phyloP scores from a whole-genome alignment of 2,797 vertebrate genomes.

The Fistularia commersonii region DNA sequence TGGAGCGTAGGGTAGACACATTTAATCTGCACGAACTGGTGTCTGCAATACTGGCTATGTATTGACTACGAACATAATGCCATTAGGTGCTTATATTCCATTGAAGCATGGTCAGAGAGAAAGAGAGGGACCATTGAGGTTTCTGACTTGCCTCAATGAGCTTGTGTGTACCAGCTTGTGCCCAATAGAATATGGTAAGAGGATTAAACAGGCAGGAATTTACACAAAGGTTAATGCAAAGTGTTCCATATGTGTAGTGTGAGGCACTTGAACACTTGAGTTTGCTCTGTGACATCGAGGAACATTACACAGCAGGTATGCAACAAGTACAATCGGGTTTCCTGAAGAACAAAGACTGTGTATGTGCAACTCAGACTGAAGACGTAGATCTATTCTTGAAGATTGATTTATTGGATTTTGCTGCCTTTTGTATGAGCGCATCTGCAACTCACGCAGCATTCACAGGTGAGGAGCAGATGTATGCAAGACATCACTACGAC shows the following conservation, averaged over 20 bases:
- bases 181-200: slow-evolving; percentile 51
- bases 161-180: slow-evolving; percentile 52
- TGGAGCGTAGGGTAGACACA: slow-evolving; percentile 9
- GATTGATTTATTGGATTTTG: too few species aligned
- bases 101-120: slow-evolving; percentile 35
- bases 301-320: background rate
- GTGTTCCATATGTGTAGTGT: background rate
- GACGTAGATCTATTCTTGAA: too few species aligned
- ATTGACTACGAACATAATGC: slow-evolving; percentile 45
- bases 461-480: too few species aligned
- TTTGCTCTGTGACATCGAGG: background rate
- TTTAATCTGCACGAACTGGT: slow-evolving; percentile 3
- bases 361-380: too few species aligned
- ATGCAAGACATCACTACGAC: background rate
- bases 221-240: slow-evolving; percentile 3
- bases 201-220: slow-evolving; percentile 46
- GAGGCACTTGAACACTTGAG: background rate
- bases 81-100: slow-evolving; percentile 40
- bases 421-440: too few species aligned
- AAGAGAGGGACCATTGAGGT: slow-evolving; percentile 27
- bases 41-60: slow-evolving; percentile 34
- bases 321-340: background rate
- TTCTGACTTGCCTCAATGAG: slow-evolving; percentile 33
- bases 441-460: too few species aligned
- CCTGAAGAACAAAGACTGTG: too few species aligned